Conservation (phyloP, 2,888 invertebrate species). For the Phytoseiulus persimilis region DNA sequence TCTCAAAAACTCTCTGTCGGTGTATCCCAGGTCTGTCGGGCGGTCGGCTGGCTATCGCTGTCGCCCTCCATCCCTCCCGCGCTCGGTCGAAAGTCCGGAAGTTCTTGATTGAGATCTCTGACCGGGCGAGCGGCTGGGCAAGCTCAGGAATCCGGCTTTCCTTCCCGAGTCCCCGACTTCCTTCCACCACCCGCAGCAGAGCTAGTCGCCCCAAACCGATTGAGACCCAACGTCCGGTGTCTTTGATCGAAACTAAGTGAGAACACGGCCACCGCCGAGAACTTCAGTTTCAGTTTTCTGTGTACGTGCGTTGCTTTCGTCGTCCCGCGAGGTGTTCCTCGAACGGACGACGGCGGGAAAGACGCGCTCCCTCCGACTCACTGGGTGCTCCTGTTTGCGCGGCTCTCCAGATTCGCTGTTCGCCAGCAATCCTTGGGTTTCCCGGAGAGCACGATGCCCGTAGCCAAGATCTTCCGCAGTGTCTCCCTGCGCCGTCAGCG, state of each 20-base stretch:
- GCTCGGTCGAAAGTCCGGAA: neutral
- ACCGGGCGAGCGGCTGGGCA: neutral
- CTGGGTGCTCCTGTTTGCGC: neutral
- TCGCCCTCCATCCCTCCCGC: neutral
- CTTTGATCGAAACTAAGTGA: neutral
- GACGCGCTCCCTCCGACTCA: neutral
- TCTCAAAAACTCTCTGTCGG: neutral
- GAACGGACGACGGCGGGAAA: neutral
- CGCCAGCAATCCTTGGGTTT: no score
- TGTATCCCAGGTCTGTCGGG: constrained; percentile 12
- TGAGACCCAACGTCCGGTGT: constrained; percentile 5
- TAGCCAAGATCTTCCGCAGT: neutral
- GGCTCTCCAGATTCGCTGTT: no score
- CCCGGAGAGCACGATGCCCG: neutral
- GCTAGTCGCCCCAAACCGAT: neutral
- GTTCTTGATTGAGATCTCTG: constrained; percentile 5
- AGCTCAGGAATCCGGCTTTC: neutral
- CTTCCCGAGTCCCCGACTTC: neutral
- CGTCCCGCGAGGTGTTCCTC: neutral
- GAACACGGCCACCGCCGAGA: neutral
- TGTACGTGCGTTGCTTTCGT: neutral
- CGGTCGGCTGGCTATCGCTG: neutral
- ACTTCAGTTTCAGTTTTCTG: neutral
- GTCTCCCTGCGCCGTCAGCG: neutral
- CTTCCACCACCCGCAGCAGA: neutral